Percentiles rank a stretch among this genome's conserved stretches.
phyloP scores from a whole-genome alignment of 2,113 vertebrate genomes.

The Pantherophis guttatus region DNA sequence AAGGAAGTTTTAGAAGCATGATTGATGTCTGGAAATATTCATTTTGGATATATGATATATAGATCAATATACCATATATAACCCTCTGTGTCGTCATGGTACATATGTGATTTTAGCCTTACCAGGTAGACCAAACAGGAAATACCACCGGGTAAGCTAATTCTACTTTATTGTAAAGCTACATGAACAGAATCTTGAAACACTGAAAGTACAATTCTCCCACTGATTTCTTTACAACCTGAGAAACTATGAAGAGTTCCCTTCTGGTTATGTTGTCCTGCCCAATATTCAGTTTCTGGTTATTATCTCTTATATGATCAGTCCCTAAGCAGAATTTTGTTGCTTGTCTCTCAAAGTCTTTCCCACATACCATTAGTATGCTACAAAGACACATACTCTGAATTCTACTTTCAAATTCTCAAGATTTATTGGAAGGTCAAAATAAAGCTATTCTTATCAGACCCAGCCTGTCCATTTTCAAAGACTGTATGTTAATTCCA shows the following conservation, averaged over 20 bases:
- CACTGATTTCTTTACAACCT: background rate
- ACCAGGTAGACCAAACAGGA: background rate
- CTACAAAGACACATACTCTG: background rate
- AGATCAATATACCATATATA: background rate
- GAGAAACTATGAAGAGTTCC: background rate
- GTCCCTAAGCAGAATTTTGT: too few species aligned
- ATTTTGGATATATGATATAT: background rate
- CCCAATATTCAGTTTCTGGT: background rate
- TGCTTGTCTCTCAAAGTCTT: background rate
- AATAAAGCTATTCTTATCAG: background rate
- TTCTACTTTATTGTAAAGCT: background rate
- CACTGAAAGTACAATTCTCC: background rate
- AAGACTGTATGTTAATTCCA: background rate
- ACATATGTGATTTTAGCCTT: background rate
- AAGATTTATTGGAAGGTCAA: background rate
- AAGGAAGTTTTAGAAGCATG: conserved; percentile 26
- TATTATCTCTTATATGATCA: background rate
- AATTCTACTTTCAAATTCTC: background rate
- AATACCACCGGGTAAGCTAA: background rate
- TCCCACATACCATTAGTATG: background rate
- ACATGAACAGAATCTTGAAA: background rate
- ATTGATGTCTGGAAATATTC: conserved; percentile 42
- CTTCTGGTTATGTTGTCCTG: background rate
- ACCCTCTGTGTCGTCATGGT: background rate
- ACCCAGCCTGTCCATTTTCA: background rate